Conservation (phyloP, 2,888 invertebrate genomes). For the Drosophila prolongata region DNA sequence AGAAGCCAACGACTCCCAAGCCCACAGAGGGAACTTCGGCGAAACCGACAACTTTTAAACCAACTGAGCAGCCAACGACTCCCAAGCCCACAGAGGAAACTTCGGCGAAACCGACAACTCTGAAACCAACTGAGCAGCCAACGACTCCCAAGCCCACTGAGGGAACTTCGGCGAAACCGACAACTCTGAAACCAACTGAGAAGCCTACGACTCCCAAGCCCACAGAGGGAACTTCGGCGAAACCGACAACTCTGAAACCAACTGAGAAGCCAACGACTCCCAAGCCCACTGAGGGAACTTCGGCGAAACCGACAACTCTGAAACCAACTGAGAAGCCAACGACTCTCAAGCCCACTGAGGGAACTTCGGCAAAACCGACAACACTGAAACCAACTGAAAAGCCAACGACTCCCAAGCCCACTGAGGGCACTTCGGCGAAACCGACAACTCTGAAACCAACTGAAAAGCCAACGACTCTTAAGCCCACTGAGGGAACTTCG, state of each 20-base stretch:
- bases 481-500: not conserved
- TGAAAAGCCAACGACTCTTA: not conserved
- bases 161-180: not conserved
- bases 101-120: not conserved
- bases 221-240: not conserved
- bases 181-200: not conserved
- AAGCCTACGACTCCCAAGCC: not conserved
- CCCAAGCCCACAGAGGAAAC: not conserved
- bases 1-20: not conserved
- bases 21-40: not conserved
- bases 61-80: not conserved
- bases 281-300: not conserved
- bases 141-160: not conserved
- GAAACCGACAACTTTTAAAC: not conserved
- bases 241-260: not conserved
- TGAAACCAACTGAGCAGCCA: not conserved
- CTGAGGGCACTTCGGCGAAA: not conserved
- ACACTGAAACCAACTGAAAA: constrained; percentile 3
- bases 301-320: not conserved
- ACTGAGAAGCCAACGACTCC: constrained; percentile 2
- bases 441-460: constrained; percentile 10
- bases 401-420: not conserved
- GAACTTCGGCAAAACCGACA: constrained; percentile 4
- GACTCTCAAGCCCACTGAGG: not conserved
- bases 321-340: constrained; percentile 7